phyloP scores from a whole-genome alignment of 2,888 invertebrate genomes.

The Yponomeuta evonymella region DNA sequence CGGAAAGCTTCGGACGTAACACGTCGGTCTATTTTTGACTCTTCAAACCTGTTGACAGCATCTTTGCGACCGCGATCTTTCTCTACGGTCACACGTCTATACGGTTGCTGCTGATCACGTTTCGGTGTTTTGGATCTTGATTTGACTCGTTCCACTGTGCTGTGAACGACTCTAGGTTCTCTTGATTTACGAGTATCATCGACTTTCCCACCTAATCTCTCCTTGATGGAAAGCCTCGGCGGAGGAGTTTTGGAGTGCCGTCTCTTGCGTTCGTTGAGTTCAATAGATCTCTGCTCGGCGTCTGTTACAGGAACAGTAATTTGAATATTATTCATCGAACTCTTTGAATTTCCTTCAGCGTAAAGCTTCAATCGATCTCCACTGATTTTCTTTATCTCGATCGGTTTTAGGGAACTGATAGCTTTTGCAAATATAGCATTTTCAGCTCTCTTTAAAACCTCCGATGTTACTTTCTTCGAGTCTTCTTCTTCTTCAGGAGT shows the following conservation, averaged over 20 bases:
- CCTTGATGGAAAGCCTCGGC: conserved; percentile 84
- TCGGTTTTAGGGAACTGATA: conserved; percentile 85
- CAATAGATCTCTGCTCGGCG: conserved; percentile 61
- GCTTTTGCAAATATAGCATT: conserved; percentile 94
- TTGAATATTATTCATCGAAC: conserved; percentile 66
- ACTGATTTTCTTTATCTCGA: conserved; percentile 85
- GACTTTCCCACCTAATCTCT: conserved; percentile 85
- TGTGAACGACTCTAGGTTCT: conserved; percentile 73
- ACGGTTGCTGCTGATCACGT: conserved; percentile 58
- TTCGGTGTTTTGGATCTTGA: conserved; percentile 72
- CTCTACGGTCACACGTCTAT: conserved; percentile 71
- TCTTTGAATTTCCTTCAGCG: conserved; percentile 66
- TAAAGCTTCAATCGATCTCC: conserved; percentile 81
- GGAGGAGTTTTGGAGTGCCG: conserved; percentile 73
- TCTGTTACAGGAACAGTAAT: conserved; percentile 72
- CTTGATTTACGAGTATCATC: conserved; percentile 74
- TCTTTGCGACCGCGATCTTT: conserved; percentile 60
- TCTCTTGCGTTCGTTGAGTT: conserved; percentile 63
- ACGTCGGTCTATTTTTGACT: conserved; percentile 36
- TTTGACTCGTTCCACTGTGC: conserved; percentile 73
- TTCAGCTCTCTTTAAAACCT: conserved; percentile 92
- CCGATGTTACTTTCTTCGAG: conserved; percentile 85
- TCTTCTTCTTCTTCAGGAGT: conserved; percentile 68
- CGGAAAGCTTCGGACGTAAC: conserved; percentile 34
- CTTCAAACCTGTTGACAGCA: conserved; percentile 35